These are phyloP conservation scores for Equus przewalskii DNA, from an alignment of 2,113 vertebrate species.

Conservation along the genomic window DNA sequence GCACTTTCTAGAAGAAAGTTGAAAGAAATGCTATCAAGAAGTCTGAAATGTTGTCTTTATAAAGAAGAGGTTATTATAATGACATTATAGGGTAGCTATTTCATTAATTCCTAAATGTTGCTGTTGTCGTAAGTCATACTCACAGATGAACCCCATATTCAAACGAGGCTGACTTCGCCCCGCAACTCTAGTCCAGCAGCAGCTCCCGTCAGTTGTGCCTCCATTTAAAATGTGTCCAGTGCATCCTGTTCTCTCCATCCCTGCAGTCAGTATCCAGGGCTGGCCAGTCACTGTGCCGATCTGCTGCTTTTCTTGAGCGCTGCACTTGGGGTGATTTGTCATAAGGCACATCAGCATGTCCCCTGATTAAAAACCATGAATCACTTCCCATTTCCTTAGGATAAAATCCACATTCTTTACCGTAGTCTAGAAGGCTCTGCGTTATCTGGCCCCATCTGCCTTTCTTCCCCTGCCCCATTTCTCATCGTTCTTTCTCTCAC, in stretches of 20 bases:
- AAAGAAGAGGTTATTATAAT: neutral
- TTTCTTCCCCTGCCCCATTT: neutral
- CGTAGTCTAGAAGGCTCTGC: neutral
- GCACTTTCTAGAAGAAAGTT: slow-evolving; percentile 24
- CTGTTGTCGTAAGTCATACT: neutral
- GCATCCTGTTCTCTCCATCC: neutral
- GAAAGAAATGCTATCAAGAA: neutral
- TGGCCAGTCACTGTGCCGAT: neutral
- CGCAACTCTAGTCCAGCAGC: neutral
- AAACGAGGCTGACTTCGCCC: neutral
- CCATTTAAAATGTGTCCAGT: neutral
- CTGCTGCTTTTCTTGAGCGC: neutral
- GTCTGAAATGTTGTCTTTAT: neutral
- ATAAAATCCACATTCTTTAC: neutral
- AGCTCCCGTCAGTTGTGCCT: neutral
- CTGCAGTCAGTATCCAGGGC: neutral
- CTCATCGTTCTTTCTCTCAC: neutral
- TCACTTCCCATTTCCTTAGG: neutral
- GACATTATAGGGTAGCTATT: neutral
- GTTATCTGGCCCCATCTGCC: neutral
- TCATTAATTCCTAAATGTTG: neutral
- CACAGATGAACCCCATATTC: neutral
- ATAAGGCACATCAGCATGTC: neutral
- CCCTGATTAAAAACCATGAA: neutral
- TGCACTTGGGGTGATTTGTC: neutral